phyloP scores from a whole-genome alignment of 2,113 vertebrate species.

The Probosciger aterrimus region DNA sequence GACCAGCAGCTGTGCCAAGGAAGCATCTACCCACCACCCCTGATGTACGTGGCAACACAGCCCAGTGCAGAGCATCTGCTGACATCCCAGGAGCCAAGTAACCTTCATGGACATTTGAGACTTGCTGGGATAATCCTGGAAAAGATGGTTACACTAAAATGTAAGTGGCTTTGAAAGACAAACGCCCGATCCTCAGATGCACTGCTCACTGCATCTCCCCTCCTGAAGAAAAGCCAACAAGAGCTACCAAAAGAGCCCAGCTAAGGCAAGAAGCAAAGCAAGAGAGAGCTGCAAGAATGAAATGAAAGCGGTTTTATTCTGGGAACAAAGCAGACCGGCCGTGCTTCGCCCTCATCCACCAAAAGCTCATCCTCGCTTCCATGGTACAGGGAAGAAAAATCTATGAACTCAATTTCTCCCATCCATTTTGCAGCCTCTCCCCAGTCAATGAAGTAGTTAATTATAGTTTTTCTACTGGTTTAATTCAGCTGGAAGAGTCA shows the following conservation, averaged over 20 bases:
- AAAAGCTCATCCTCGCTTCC: not conserved
- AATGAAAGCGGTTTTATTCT: not conserved
- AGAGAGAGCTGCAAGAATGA: not conserved
- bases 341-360: not conserved
- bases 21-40: not conserved
- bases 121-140: not conserved
- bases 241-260: too few relatives aligned
- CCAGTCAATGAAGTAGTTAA: constrained; percentile 65
- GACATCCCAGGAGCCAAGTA: not conserved
- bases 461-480: constrained; percentile 57
- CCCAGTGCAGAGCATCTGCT: not conserved
- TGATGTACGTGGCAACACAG: not conserved
- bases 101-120: not conserved
- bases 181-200: not conserved
- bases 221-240: not conserved
- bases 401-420: constrained; percentile 6
- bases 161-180: not conserved
- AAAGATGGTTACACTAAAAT: not conserved
- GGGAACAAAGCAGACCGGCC: not conserved
- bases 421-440: constrained; percentile 2
- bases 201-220: not conserved
- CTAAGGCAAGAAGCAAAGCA: not conserved
- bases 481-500: constrained; percentile 51
- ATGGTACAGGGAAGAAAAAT: not conserved
- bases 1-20: not conserved